Percentiles rank a stretch among this genome's conserved stretches.
Evolutionary conservation across 2,113 vertebrate species (phyloP).

Genomic region (Hemichromis elongatus): DNA sequence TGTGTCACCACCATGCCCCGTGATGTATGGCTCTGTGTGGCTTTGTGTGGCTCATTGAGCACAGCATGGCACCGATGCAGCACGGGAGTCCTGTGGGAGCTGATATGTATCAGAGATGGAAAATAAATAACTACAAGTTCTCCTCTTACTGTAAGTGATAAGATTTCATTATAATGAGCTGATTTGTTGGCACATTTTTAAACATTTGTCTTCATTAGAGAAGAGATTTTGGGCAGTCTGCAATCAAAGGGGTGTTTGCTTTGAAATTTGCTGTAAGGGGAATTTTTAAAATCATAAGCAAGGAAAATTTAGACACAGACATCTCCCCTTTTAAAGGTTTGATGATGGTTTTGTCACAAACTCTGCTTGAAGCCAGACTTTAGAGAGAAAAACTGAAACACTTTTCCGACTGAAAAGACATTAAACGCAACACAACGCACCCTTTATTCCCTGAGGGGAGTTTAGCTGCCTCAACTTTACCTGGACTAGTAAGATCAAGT

Average conservation of each 20-base stretch:
- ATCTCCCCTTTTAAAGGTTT: neutral
- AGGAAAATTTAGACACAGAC: neutral
- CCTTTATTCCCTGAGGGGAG: neutral
- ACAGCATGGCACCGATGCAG: neutral
- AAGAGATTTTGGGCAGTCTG: fast-evolving
- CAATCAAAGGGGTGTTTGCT: neutral
- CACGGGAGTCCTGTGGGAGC: neutral
- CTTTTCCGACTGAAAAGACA: neutral
- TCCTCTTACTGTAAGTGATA: neutral
- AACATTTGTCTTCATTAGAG: neutral
- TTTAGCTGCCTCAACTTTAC: neutral
- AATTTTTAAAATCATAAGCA: neutral
- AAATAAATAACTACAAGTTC: neutral
- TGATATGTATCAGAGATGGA: neutral
- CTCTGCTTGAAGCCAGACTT: neutral
- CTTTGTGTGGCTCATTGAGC: neutral
- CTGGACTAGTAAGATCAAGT: neutral
- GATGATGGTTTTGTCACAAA: neutral
- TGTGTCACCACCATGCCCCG: constrained; percentile 10
- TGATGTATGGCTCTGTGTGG: neutral
- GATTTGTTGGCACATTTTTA: neutral
- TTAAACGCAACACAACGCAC: neutral
- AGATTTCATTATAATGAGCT: neutral
- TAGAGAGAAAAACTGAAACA: neutral
- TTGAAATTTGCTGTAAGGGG: neutral